Evolutionary conservation across 2,888 invertebrate species (phyloP), one percentile per base, ranked within the genome.

Genomic region (Psococerastis gibbosa): DNA sequence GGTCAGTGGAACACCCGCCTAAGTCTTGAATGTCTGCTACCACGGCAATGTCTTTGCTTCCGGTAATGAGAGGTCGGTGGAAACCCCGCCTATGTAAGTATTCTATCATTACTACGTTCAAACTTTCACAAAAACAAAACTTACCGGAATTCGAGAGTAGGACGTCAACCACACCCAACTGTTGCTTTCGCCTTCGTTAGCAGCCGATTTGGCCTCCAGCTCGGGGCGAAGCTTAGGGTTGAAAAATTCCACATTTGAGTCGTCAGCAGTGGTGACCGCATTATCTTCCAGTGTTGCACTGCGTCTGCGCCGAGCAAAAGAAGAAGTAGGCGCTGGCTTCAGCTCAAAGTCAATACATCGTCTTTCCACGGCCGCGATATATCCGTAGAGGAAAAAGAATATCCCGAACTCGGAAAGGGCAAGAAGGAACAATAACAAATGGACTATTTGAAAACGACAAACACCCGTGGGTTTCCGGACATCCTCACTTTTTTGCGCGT

Each of bases 91-190:
- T n/a, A n/a, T n/a, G n/a, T n/a, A n/a, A n/a, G n/a, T n/a, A n/a
- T n/a, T n/a, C n/a, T n/a, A n/a, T n/a, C n/a, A n/a, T n/a, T n/a
- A n/a, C n/a, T n/a, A n/a, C n/a, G n/a, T n/a, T n/a, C n/a, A n/a
- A n/a, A n/a, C n/a, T n/a, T n/a, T n/a, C n/a, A n/a, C n/a, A n/a
- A n/a, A n/a, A 20, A 11, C 41, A 23, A 27, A 13, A 64, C 70
- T 68, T 60, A 84, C 84, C 56, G 87, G 83, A 52, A 88, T 83
- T 52, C 85, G 72, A 27, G 85, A 84, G 54, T 84, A 83, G 49
- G 83, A 80, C 44, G 85, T 84, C 50, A 88, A 61, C 79, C 85
- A 87, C 50, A 87, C 77, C 83, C 83, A 84, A 18, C 78, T 75
- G 52, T 81, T 79, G 2, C 76, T 79, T 0, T 76, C 79, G 1